Conservation (phyloP, 2,113 vertebrate genomes). For the Dasyornis broadbenti region DNA sequence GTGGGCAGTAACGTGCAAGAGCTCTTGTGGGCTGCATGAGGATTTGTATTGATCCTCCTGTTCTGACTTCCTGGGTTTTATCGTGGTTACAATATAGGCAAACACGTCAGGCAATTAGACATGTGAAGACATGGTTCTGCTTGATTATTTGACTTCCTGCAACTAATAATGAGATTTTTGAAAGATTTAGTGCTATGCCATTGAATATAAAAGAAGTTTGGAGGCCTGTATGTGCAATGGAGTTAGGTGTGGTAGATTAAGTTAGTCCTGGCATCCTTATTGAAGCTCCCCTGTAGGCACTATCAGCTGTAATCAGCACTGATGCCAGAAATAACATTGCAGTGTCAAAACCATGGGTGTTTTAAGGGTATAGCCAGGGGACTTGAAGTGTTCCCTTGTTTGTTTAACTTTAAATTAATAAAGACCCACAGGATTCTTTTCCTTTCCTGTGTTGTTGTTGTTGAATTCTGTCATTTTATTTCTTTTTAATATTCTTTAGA, state of each 20-base stretch:
- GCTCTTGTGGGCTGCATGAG: background rate
- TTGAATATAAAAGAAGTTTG: background rate
- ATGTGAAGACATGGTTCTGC: slow-evolving; percentile 11
- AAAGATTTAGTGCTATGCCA: slow-evolving; percentile 26
- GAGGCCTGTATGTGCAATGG: background rate
- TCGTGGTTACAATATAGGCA: background rate
- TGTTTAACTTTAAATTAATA: background rate
- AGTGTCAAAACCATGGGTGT: background rate
- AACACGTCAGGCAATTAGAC: slow-evolving; percentile 6
- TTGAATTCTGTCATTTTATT: background rate
- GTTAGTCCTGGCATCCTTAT: background rate
- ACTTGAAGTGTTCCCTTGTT: background rate
- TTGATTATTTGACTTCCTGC: slow-evolving; percentile 50
- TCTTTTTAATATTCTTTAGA: background rate
- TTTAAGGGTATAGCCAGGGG: background rate
- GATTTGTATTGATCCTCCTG: slow-evolving; percentile 5
- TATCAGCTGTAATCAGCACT: background rate
- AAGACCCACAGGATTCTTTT: background rate
- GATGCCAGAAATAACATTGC: slow-evolving; percentile 24
- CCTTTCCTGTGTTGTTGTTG: background rate
- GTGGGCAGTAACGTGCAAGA: background rate
- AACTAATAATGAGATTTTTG: slow-evolving; percentile 29
- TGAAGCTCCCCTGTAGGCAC: slow-evolving; percentile 14
- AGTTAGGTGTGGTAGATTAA: slow-evolving; percentile 17
- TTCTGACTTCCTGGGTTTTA: slow-evolving; percentile 22